These are phyloP conservation scores for Chrysolina haemoptera DNA, from an alignment of 2,888 invertebrate species.

Conservation along the genomic window DNA sequence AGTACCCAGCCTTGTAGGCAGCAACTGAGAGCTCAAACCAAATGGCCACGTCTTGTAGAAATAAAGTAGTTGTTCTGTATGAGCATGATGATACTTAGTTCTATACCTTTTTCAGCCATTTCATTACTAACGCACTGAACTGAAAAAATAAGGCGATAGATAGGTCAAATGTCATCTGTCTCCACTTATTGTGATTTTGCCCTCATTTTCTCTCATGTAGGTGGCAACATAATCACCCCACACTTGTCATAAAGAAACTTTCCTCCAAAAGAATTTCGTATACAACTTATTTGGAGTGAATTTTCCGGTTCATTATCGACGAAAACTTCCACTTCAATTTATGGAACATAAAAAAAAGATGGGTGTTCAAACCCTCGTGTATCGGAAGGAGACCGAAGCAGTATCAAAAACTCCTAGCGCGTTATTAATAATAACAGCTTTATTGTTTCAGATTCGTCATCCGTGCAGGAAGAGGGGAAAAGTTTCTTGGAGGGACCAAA, in stretches of 20 bases:
- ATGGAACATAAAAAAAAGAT: constrained; percentile 4
- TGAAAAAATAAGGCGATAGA: too few relatives aligned
- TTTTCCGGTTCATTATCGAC: not conserved
- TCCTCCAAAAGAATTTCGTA: not conserved
- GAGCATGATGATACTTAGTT: too few relatives aligned
- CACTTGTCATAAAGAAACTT: not conserved
- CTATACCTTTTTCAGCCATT: too few relatives aligned
- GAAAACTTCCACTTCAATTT: constrained; percentile 4
- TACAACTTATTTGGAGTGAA: not conserved
- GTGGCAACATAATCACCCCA: too few relatives aligned
- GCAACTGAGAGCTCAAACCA: too few relatives aligned
- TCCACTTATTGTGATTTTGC: too few relatives aligned
- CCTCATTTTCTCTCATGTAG: too few relatives aligned
- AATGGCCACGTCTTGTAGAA: too few relatives aligned
- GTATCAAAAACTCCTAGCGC: not conserved
- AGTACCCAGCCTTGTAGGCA: too few relatives aligned
- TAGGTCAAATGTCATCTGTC: too few relatives aligned
- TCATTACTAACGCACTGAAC: too few relatives aligned
- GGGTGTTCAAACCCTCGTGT: not conserved
- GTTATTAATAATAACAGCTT: constrained; percentile 61
- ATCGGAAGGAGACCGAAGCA: not conserved
- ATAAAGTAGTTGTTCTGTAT: too few relatives aligned
- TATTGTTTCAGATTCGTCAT: constrained; percentile 66
- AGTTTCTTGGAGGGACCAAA: constrained; percentile 49
- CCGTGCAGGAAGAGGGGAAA: constrained; percentile 53